These are phyloP conservation scores for Saturnia pavonia DNA, from an alignment of 2,888 invertebrate species.

Conservation along the genomic window DNA sequence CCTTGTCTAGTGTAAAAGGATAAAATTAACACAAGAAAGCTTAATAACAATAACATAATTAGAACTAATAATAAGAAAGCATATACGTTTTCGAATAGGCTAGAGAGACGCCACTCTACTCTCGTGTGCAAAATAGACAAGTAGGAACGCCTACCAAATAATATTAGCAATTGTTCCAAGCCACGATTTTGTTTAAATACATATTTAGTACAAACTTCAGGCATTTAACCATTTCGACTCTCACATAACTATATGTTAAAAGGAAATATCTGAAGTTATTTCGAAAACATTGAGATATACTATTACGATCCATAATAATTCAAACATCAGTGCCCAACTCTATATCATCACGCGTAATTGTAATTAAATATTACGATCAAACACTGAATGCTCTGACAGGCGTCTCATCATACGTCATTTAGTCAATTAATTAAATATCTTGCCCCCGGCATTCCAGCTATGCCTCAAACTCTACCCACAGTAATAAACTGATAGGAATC, in stretches of 20 bases:
- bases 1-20: no score
- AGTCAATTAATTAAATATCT: not conserved
- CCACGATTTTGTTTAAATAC: not conserved
- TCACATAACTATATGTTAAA: no score
- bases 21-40: no score
- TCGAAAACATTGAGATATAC: not conserved
- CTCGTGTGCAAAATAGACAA: no score
- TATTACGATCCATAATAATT: not conserved
- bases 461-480: not conserved
- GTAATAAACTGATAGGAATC: not conserved
- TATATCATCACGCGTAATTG: not conserved
- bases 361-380: not conserved
- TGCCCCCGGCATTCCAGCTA: not conserved
- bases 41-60: no score
- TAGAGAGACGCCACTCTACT: no score
- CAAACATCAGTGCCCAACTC: not conserved
- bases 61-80: no score
- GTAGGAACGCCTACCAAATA: not conserved
- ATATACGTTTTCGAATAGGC: no score
- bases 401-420: slow-evolving; percentile 3
- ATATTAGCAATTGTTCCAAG: not conserved
- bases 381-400: not conserved
- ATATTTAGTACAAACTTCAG: no score
- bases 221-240: no score
- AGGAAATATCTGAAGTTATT: not conserved